phyloP scores from a whole-genome alignment of 2,888 invertebrate genomes.

The Drosophila multiciliata region DNA sequence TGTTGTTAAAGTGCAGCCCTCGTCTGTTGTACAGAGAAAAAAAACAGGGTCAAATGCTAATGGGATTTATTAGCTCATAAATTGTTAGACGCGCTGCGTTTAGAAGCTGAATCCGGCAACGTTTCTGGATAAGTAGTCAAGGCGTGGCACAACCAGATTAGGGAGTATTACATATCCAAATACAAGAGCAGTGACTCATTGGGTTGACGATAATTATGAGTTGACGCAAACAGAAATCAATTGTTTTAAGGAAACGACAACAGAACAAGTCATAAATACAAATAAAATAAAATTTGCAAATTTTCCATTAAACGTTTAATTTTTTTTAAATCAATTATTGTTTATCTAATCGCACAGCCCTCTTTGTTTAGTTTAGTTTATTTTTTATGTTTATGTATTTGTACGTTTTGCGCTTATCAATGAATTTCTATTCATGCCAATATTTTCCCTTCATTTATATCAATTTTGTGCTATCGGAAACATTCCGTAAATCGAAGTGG shows the following conservation, averaged over 20 bases:
- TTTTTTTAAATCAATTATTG: not conserved
- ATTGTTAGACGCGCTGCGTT: conserved; percentile 17
- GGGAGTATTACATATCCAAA: not conserved
- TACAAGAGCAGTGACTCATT: not conserved
- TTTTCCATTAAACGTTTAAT: not conserved
- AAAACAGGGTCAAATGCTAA: not conserved
- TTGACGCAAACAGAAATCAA: conserved; percentile 16
- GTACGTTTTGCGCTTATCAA: conserved; percentile 2
- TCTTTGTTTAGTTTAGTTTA: not conserved
- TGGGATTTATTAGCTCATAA: not conserved
- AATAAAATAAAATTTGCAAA: not conserved
- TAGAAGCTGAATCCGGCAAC: conserved; percentile 35
- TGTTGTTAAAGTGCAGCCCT: conserved; percentile 15
- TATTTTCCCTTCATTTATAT: not conserved
- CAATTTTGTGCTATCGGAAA: conserved; percentile 2
- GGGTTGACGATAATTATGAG: conserved; percentile 21
- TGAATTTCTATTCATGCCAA: conserved; percentile 6
- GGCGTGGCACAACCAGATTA: conserved; percentile 10
- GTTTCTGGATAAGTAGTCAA: conserved; percentile 2
- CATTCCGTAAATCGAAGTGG: not conserved
- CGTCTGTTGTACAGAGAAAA: conserved; percentile 35
- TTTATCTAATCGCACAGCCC: conserved; percentile 42
- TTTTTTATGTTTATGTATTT: conserved; percentile 1
- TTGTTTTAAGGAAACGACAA: not conserved
- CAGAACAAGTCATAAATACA: not conserved